Base-by-base conservation (phyloP, 2,888 invertebrate genomes). In the Melanargia galathea region DNA sequence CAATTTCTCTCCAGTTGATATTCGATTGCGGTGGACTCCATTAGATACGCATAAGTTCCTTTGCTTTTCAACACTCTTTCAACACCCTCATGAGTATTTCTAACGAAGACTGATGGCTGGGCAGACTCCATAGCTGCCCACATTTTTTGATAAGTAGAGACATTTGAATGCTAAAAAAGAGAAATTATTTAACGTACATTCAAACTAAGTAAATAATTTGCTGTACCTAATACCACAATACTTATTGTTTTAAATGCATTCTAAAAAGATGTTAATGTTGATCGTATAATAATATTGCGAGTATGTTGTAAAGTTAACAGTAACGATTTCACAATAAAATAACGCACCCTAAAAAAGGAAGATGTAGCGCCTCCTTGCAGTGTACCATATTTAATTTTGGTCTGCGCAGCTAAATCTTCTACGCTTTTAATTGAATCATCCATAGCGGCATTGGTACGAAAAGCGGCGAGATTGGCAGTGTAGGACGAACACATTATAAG, bases 301-400 rank as follows among this genome's bases (percentile, higher is more conserved):
- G n/a, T n/a, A n/a, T n/a, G n/a, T n/a, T n/a, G n/a, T n/a, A n/a
- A n/a, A n/a, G n/a, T n/a, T n/a, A n/a, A n/a, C n/a, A n/a, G n/a
- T n/a, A n/a, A n/a, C n/a, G n/a, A n/a, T n/a, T n/a, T n/a, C n/a
- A n/a, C n/a, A n/a, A n/a, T n/a, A n/a, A n/a, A 26, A 18, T 22
- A 40, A 40, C 26, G 11, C 33, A 97, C 96, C 92, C 95, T 94
- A 80, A 99, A 99, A 86, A 99, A 99, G 0, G 95, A 94, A 75
- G 94, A 94, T 0, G 99, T 99, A 4, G 98, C 96, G 16, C 99
- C 99, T 20, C 96, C 96, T 43, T 82, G 76, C n/a, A 98, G 90
- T n/a, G 96, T 95, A 4, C 99, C 99, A 83, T 98, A 99, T 85
- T 98, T 98, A 71, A 99, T 98, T 86, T 97, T 97, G n/a, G 95